Percentiles rank a stretch among this genome's conserved stretches.
Evolutionary conservation across 2,113 vertebrate species (phyloP).

Genomic region (Corynorhinus townsendii): DNA sequence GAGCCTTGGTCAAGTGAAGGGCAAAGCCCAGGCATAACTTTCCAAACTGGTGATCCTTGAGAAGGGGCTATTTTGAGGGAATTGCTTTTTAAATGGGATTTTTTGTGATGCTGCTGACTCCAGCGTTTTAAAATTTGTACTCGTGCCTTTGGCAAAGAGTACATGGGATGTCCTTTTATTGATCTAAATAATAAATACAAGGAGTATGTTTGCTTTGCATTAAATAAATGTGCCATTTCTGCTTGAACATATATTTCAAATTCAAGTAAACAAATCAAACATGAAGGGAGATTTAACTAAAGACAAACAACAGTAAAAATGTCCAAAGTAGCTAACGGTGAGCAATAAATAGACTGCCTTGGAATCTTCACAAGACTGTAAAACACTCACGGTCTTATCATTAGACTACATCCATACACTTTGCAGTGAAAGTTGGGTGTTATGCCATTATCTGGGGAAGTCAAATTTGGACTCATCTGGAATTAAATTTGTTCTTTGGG

Average conservation of each 20-base stretch:
- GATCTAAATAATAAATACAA: conserved; percentile 55
- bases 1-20: background rate
- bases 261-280: conserved; percentile 34
- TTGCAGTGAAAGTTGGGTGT: background rate
- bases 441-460: background rate
- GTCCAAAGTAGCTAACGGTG: background rate
- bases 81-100: conserved; percentile 60
- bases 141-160: conserved; percentile 48
- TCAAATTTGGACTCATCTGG: background rate
- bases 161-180: conserved; percentile 35
- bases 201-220: conserved; percentile 17
- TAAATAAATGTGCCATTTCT: conserved; percentile 29
- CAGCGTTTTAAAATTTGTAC: conserved; percentile 46
- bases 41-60: conserved; percentile 48
- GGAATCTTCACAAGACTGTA: background rate
- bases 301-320: background rate
- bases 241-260: background rate
- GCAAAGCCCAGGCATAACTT: background rate
- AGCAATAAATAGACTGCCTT: background rate
- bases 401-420: background rate
- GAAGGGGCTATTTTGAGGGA: conserved; percentile 34
- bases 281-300: background rate
- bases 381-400: background rate
- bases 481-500: conserved; percentile 38
- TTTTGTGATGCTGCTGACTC: conserved; percentile 47